Percentiles rank a stretch among this genome's conserved stretches.
Conservation (phyloP, 2,888 invertebrate genomes). For the Rotaria sp. region DNA sequence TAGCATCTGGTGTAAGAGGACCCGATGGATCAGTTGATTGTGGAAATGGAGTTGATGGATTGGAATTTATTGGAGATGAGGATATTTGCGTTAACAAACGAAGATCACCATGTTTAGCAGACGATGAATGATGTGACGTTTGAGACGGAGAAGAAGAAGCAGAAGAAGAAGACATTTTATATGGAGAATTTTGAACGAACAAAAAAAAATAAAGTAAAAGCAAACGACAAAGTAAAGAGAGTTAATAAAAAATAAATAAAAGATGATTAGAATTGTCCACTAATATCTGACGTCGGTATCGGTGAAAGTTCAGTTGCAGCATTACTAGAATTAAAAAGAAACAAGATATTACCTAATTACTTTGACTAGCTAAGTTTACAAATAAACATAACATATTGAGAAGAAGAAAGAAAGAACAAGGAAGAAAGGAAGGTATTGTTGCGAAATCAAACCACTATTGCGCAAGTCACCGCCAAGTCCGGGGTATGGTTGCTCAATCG, state of each 20-base stretch:
- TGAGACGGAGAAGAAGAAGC: background rate
- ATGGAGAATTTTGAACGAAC: too few species aligned
- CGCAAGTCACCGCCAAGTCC: background rate
- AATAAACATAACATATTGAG: background rate
- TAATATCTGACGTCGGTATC: background rate
- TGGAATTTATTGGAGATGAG: background rate
- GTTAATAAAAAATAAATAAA: background rate
- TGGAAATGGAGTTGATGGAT: background rate
- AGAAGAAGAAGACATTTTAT: background rate
- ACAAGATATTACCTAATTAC: background rate
- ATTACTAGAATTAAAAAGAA: background rate
- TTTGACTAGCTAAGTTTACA: background rate
- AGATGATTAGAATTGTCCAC: background rate
- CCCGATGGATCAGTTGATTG: constrained; percentile 3
- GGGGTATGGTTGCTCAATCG: background rate
- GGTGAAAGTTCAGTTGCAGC: background rate
- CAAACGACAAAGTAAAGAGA: background rate
- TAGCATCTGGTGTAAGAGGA: background rate
- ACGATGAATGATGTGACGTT: background rate
- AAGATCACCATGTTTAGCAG: background rate
- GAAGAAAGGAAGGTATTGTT: background rate
- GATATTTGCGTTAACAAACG: background rate
- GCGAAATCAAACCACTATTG: background rate
- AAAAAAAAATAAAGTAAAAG: background rate
- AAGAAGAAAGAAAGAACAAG: background rate